Evolutionary conservation across 2,797 vertebrate species (phyloP), one percentile per base, ranked within the genome.

Genomic region (Lateolabrax maculatus): DNA sequence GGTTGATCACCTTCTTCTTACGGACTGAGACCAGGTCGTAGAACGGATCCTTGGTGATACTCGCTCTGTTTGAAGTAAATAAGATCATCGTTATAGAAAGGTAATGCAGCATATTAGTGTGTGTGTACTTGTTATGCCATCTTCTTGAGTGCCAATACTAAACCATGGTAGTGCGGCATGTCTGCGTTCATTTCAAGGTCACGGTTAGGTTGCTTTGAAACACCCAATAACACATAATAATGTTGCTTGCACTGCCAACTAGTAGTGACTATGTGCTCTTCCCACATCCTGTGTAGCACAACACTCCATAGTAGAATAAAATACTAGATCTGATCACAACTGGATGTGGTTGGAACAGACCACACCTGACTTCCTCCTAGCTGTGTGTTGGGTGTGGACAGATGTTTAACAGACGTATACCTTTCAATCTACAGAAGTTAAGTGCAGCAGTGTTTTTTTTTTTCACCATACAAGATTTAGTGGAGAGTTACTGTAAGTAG

Each of bases 11-110:
- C 89, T 98, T 98, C 93, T 96, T 98, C 93, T 98, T 99, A 58
- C 97, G 94, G 23, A 97, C 91, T 3, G 97, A 96, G n/a, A 99
- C 95, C 77, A 98, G 90, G 89, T 99, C 97, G 9, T 98, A 99
- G 94, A 99, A 99, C 1, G 98, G 98, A 75, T 98, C 96, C 27
- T 96, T 97, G 66, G 97, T 97, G 90, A 99, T 98, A 65, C 97
- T 99, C 10, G 96, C 97, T 81, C 98, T 99, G 92, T 89, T 68
- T 27, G 16, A 64, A 41, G 37, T 4, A 53, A 63, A 83, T 18
- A 63, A 41, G 15, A 41, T 5, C 0, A 3, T 46, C 3, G 25
- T 75, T 66, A 62, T 7, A n/a, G 4, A 46, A 5, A 67, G 1
- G 10, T 5, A 1, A 36, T 37, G 31, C 36, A 46, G 31, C 29